These are phyloP conservation scores for Crenichthys baileyi DNA, from an alignment of 2,797 vertebrate genomes.

Conservation along the genomic window DNA sequence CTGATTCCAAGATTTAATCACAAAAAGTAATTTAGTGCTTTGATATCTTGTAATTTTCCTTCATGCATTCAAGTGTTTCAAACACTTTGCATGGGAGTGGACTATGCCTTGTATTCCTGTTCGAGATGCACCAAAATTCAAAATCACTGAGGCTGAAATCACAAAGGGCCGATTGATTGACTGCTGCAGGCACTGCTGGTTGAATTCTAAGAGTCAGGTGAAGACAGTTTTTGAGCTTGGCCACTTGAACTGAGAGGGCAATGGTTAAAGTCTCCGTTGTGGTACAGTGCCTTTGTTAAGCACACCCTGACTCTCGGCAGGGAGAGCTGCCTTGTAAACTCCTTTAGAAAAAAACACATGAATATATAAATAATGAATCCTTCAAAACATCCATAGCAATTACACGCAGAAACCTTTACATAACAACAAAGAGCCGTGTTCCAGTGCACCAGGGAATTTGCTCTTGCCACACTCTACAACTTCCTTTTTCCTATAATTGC, in stretches of 20 bases:
- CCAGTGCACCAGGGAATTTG: conserved; percentile 77
- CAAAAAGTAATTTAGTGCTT: conserved; percentile 15
- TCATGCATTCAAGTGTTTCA: not conserved
- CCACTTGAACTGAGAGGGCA: conserved; percentile 58
- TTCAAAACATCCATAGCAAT: conserved; percentile 78
- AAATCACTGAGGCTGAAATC: conserved; percentile 79
- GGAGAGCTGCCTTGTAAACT: conserved; percentile 51
- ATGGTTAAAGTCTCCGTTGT: conserved; percentile 60
- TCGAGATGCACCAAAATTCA: conserved; percentile 63
- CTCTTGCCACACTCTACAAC: conserved; percentile 68
- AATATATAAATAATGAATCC: conserved; percentile 81
- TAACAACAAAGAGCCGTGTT: conserved; percentile 82
- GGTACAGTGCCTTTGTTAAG: conserved; percentile 65
- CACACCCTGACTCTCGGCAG: conserved; percentile 58
- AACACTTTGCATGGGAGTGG: conserved; percentile 18
- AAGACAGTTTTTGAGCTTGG: conserved; percentile 31
- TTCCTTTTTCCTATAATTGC: conserved; percentile 79
- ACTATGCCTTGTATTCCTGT: conserved; percentile 57
- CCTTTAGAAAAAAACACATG: conserved; percentile 67
- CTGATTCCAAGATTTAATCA: conserved; percentile 59
- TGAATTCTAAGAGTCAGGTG: conserved; percentile 63
- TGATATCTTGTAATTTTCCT: not conserved
- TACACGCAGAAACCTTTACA: conserved; percentile 79
- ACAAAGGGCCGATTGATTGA: conserved; percentile 73
- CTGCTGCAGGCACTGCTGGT: conserved; percentile 56